Conservation (phyloP, 1,140 invertebrate genomes). For the Nilaparvata lugens region DNA sequence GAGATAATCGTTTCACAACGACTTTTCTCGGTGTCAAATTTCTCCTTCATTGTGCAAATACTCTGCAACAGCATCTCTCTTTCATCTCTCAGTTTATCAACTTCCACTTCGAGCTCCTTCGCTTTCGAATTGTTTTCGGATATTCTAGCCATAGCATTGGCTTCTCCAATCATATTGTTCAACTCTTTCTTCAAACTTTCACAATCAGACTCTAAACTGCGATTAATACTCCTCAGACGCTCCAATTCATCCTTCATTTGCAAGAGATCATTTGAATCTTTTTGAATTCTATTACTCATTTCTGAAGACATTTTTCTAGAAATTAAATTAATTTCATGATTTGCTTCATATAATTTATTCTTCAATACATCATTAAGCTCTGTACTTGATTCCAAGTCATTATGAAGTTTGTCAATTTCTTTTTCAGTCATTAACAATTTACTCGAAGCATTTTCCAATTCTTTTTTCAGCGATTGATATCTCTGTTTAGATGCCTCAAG, state of each 20-base stretch:
- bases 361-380: slow-evolving; percentile 14
- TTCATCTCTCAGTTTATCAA: slow-evolving; percentile 40
- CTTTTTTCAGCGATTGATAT: neutral
- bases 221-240: slow-evolving; percentile 4
- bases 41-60: slow-evolving; percentile 26
- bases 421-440: neutral
- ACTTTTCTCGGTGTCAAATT: slow-evolving; percentile 6
- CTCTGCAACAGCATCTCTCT: slow-evolving; percentile 42
- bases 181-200: slow-evolving; percentile 3
- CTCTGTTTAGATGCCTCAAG: slow-evolving; percentile 1
- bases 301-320: slow-evolving; percentile 5
- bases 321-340: slow-evolving; percentile 7
- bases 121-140: slow-evolving; percentile 36
- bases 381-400: slow-evolving; percentile 40
- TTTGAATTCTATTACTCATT: slow-evolving; percentile 12
- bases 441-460: slow-evolving; percentile 2
- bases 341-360: neutral
- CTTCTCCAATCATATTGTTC: neutral
- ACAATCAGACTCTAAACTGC: slow-evolving; percentile 1
- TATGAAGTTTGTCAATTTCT: slow-evolving; percentile 32
- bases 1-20: neutral
- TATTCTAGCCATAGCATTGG: slow-evolving; percentile 24
- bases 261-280: slow-evolving; percentile 27
- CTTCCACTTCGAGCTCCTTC: slow-evolving; percentile 34
- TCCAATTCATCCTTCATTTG: slow-evolving; percentile 27